phyloP scores from a whole-genome alignment of 2,888 invertebrate species.

The Dryobota labecula region DNA sequence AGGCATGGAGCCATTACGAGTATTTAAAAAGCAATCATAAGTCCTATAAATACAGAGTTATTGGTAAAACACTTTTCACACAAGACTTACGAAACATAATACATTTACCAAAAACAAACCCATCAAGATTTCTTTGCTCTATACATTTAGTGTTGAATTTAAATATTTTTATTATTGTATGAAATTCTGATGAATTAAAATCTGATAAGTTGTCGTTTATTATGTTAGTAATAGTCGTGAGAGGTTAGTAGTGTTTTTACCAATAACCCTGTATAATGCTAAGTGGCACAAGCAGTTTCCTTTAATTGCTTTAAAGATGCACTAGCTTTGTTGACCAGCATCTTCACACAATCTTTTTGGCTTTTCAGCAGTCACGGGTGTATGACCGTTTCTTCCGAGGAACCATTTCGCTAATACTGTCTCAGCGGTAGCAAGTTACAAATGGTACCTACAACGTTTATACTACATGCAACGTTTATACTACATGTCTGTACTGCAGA shows the following conservation, averaged over 20 bases:
- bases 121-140: no score
- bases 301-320: neutral
- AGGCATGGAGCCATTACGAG: neutral
- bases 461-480: conserved; percentile 44
- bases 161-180: no score
- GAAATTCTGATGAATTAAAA: no score
- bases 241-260: no score
- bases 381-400: neutral
- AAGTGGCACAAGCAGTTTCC: neutral
- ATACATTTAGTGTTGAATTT: no score
- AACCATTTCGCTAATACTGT: conserved; percentile 1
- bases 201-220: no score
- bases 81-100: no score
- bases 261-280: neutral
- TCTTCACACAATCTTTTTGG: neutral
- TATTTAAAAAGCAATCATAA: neutral
- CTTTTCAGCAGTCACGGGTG: neutral
- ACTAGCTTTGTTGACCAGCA: neutral
- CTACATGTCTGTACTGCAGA: conserved; percentile 31
- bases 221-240: no score
- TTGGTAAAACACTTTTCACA: no score
- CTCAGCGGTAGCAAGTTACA: conserved; percentile 1
- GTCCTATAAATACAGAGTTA: no score
- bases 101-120: no score
- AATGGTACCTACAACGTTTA: conserved; percentile 22